These are phyloP conservation scores for Hedychridium roseum DNA, from an alignment of 2,888 invertebrate species.

Conservation along the genomic window DNA sequence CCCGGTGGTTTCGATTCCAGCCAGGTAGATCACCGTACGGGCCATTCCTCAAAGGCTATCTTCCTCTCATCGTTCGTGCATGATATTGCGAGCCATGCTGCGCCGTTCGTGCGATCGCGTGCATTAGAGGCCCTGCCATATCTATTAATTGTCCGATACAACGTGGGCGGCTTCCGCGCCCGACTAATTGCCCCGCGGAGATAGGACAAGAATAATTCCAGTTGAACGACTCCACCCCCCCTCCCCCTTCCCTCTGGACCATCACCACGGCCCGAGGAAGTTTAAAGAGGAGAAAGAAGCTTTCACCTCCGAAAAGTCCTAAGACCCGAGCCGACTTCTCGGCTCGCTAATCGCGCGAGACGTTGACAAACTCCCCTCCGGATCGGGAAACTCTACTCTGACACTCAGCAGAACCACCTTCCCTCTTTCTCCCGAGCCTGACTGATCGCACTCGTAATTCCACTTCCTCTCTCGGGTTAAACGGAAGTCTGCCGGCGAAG, in stretches of 20 bases:
- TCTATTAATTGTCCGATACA: constrained; percentile 59
- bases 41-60: constrained; percentile 31
- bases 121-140: constrained; percentile 28
- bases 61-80: constrained; percentile 25
- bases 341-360: constrained; percentile 37
- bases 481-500: constrained; percentile 3
- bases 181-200: constrained; percentile 56
- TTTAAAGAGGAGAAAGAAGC: constrained; percentile 4
- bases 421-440: constrained; percentile 21
- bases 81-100: constrained; percentile 30
- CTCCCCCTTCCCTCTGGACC: constrained; percentile 17
- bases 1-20: constrained; percentile 8
- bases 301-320: background rate
- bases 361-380: constrained; percentile 37
- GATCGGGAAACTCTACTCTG: constrained; percentile 14
- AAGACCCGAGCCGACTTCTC: constrained; percentile 29
- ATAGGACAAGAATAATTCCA: constrained; percentile 48
- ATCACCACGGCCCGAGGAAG: constrained; percentile 7
- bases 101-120: constrained; percentile 37
- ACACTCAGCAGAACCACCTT: constrained; percentile 14
- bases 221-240: constrained; percentile 27
- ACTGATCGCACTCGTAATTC: constrained; percentile 35
- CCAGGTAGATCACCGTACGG: constrained; percentile 29
- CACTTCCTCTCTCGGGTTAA: constrained; percentile 19
- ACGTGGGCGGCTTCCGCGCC: constrained; percentile 57